Evolutionary conservation across 2,888 invertebrate species (phyloP).

Genomic region (Apotomis capreana): DNA sequence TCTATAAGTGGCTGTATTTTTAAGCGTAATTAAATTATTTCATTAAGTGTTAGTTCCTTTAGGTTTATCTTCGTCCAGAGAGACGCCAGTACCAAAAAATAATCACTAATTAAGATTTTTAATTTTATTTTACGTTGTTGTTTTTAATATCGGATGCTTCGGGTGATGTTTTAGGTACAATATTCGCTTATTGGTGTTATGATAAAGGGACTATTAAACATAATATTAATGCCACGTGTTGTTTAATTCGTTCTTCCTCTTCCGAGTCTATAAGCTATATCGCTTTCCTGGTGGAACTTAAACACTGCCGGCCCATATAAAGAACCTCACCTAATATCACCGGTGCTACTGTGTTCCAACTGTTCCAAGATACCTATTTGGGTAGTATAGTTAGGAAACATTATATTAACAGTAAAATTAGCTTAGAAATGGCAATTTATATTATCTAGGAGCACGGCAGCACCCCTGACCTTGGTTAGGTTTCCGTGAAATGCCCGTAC

Average conservation of each 20-base stretch:
- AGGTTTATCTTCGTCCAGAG: slow-evolving; percentile 50
- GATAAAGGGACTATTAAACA: slow-evolving; percentile 27
- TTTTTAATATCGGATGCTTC: slow-evolving; percentile 11
- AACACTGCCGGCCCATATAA: neutral
- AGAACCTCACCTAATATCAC: too few relatives aligned
- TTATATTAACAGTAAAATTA: too few relatives aligned
- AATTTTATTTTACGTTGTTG: neutral
- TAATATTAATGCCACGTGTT: neutral
- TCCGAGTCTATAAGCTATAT: too few relatives aligned
- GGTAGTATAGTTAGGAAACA: too few relatives aligned
- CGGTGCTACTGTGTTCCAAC: too few relatives aligned
- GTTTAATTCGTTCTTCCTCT: neutral
- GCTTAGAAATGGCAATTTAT: too few relatives aligned
- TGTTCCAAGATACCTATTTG: too few relatives aligned
- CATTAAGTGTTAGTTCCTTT: slow-evolving; percentile 25
- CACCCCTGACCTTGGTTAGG: too few relatives aligned
- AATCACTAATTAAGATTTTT: slow-evolving; percentile 58
- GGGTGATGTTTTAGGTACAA: slow-evolving; percentile 18
- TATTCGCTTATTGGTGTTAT: slow-evolving; percentile 13
- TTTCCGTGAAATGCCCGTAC: too few relatives aligned
- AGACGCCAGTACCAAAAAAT: slow-evolving; percentile 77
- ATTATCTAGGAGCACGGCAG: too few relatives aligned
- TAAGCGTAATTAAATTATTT: slow-evolving; percentile 12
- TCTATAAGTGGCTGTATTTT: slow-evolving; percentile 59
- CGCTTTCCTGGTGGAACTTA: neutral